Base-by-base conservation (phyloP, 2,888 invertebrate species). In the Sipunculus nudus region DNA sequence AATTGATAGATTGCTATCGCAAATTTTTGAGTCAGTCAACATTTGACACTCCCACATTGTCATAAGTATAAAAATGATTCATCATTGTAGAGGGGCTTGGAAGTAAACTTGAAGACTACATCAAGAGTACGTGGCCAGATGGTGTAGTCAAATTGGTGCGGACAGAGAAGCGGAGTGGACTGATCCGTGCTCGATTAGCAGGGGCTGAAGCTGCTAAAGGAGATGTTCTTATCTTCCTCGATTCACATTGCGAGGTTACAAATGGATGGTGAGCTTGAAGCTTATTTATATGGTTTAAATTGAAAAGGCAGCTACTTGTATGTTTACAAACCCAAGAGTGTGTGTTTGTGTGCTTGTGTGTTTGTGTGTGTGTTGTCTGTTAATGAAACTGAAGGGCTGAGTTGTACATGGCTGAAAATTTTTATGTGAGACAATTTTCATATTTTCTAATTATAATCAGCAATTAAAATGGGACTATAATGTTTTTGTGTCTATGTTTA, bases 151-250 rank as follows among this genome's bases (percentile, higher is more conserved):
- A 88, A 73, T 85, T 98, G 39, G 84, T 95, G 25, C 86, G 94
- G 31, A 87, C 94, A 55, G 88, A 89, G 49, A 77, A 90, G 86
- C 85, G 93, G 84, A 88, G 91, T 78, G 97, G 97, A 2, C 86
- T 98, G 56, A 97, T 96, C 77, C 87, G 94, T 40, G 97, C 97
- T 0, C 88, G 96, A 47, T 86, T 96, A 69, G 90, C 91, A 50
- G 96, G 98, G 43, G 96, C 97, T 1, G 88, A 90, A 63, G 88
- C 88, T 63, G 93, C 97, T 2, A 75, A 75, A 1, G 84, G 83
- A 2, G 83, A 84, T 65, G 84, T 84, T 1, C 68, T 84, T 1
- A 76, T 83, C 39, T 84, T 84, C 65, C 71, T 84, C 5, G 84
- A 84, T 61, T 80, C 83, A 8, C 84, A 84, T 60, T 84, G 84